Base-by-base conservation (phyloP, 1,140 invertebrate species). In the Steinernema feltiae region DNA sequence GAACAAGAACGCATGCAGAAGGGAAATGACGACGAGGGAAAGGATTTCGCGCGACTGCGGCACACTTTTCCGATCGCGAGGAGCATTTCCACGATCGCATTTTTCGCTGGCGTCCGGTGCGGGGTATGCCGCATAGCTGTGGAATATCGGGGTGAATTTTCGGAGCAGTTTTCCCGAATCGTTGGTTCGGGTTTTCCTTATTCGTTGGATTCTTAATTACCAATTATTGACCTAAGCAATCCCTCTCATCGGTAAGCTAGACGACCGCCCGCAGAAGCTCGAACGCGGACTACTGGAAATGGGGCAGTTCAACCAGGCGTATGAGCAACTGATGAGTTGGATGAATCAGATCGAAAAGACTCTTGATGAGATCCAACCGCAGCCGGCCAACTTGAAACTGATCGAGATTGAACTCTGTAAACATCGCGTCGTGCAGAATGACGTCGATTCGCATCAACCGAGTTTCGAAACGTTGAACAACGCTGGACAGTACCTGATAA, bases 341-440 rank as follows among this genome's bases (percentile, higher is more conserved):
- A 95, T 98, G 74, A 91, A 92, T 73, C 92, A 92, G 80, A 97
- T 93, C 0, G 92, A 94, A 79, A 83, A 85, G 53, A 94, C 92
- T 0, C 86, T 98, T 24, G 93, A 96, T 84, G 92, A 94, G 70
- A 87, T 96, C 0, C 92, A 91, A 84, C 92, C 93, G 30, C 92
- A 94, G 0, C 91, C 90, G 78, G 92, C 92, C 0, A 92, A 94
- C 87, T 92, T 93, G 1, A 93, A 95, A 88, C 90, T 95, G 46
- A 91, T 99, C 35, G 97, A 99, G 88, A 92, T 98, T n/a, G 95
- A 98, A 85, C 87, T 98, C 35, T 94, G 95, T 24, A 98, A 98
- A 88, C 88, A 97, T 1, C 97, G 97, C 88, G 90, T 91, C 79
- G 83, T 98, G 7, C 92, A 95, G 69, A 98, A 98, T 87, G 96